These are phyloP conservation scores for Tipula vernalis DNA, from an alignment of 2,888 invertebrate species.

Conservation along the genomic window DNA sequence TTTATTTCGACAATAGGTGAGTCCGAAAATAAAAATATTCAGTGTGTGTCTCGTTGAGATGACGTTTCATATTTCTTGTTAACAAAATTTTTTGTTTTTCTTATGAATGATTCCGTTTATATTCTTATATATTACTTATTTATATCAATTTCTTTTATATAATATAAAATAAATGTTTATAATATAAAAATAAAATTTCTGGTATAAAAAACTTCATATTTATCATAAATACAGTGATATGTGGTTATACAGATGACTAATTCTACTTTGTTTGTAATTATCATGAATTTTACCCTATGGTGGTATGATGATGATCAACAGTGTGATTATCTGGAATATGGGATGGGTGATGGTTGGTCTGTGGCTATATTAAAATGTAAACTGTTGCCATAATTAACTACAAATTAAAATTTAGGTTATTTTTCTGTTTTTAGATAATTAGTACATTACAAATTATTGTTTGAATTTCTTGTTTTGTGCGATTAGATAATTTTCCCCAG, in stretches of 20 bases:
- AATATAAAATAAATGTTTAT: background rate
- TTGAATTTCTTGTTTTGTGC: no score
- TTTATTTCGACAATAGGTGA: slow-evolving; percentile 92
- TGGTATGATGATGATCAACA: background rate
- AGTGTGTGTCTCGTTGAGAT: background rate
- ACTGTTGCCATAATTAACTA: background rate
- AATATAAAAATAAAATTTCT: background rate
- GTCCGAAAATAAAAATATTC: slow-evolving; percentile 27
- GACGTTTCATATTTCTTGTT: background rate
- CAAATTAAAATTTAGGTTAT: background rate
- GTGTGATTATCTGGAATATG: background rate
- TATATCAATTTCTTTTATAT: background rate
- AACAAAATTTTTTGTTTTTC: background rate
- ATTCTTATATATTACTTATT: background rate
- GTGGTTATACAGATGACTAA: background rate
- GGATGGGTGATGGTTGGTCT: background rate
- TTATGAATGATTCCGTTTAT: background rate
- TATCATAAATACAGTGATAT: background rate
- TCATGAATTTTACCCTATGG: background rate
- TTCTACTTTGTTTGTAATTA: background rate
- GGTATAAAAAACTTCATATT: background rate
- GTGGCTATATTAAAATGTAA: background rate
- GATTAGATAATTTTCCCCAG: no score
- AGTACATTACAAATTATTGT: background rate
- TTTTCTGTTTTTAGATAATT: background rate